Evolutionary conservation across 2,797 vertebrate species (phyloP).

Genomic region (Enteromius argenteus): DNA sequence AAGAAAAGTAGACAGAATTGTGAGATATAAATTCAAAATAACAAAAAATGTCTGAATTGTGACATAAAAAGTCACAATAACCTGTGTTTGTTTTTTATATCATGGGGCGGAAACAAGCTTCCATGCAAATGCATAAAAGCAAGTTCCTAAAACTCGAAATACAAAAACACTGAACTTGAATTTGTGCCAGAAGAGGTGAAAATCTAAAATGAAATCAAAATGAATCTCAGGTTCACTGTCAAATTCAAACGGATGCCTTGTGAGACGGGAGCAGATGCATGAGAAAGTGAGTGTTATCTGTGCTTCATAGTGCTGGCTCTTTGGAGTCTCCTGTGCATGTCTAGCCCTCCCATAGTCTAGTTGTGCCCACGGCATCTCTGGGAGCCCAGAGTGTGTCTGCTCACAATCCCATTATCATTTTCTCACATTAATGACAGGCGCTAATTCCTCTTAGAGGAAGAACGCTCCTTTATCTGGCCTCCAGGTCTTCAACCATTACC

Average conservation of each 20-base stretch:
- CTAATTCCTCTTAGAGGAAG: neutral
- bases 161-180: slow-evolving; percentile 27
- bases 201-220: neutral
- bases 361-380: slow-evolving; percentile 4
- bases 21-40: neutral
- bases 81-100: neutral
- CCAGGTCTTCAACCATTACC: slow-evolving; percentile 36
- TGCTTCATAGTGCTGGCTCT: slow-evolving; percentile 57
- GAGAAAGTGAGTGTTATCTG: slow-evolving; percentile 47
- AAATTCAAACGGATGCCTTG: slow-evolving; percentile 13
- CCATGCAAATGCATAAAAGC: neutral
- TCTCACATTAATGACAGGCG: neutral
- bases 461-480: neutral
- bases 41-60: neutral
- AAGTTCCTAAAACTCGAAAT: slow-evolving; percentile 18
- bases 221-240: slow-evolving; percentile 12
- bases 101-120: neutral
- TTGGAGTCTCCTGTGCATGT: slow-evolving; percentile 50
- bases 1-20: neutral
- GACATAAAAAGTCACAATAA: neutral
- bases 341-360: slow-evolving; percentile 21
- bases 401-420: slow-evolving; percentile 2
- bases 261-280: slow-evolving; percentile 12
- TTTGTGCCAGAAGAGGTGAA: slow-evolving; percentile 18
- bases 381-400: neutral